A percentile compares a stretch with the other conserved stretches of the same genome.
Conservation (phyloP, 2,113 vertebrate species). For the Dasyornis broadbenti region DNA sequence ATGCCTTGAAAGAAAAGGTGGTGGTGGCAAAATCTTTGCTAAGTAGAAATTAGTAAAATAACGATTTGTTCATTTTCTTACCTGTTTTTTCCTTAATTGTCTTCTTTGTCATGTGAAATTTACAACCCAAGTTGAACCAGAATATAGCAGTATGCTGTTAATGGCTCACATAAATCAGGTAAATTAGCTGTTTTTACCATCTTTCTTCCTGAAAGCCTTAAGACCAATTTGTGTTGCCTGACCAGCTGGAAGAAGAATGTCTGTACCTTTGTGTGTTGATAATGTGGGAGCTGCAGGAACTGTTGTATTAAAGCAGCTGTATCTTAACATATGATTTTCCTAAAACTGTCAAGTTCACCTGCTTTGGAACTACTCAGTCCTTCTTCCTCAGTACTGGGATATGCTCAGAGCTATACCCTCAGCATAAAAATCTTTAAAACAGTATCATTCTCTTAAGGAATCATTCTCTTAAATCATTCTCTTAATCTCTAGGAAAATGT, state of each 20-base stretch:
- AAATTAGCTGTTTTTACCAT: conserved; percentile 64
- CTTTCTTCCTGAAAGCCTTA: conserved; percentile 62
- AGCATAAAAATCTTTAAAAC: neutral
- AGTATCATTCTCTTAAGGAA: neutral
- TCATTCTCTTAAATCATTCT: no score
- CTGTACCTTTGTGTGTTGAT: neutral
- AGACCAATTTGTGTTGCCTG: conserved; percentile 51
- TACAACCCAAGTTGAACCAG: conserved; percentile 52
- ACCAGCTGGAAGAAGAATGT: neutral
- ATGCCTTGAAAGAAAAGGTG: neutral
- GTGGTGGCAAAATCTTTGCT: neutral
- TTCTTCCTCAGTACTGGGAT: neutral
- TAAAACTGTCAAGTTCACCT: neutral
- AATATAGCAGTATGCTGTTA: neutral
- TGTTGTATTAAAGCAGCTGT: neutral
- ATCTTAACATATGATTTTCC: neutral
- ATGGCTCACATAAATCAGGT: conserved; percentile 72
- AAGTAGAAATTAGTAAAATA: conserved; percentile 35
- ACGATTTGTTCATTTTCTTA: neutral
- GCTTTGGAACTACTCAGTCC: neutral
- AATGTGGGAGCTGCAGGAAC: neutral
- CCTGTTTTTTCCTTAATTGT: conserved; percentile 59
- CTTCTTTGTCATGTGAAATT: conserved; percentile 64
- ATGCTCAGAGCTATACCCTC: neutral
- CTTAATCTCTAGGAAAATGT: neutral